Conservation (phyloP, 2,113 vertebrate genomes). For the zebrafish (Danio rerio) region GRCz12tu NC_133192.1:43712501-43713000, state of each 20-base stretch:
- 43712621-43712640: neutral
- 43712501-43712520: conserved; percentile 34
- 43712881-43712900: neutral
- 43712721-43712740: conserved; percentile 16
- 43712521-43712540: conserved; percentile 38
- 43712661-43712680: conserved; percentile 22
- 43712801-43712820: neutral
- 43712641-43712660: conserved; percentile 24
- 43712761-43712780: conserved; percentile 19
- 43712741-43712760: conserved; percentile 22
- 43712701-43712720: conserved; percentile 8
- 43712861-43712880: neutral
- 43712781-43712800: conserved; percentile 18
- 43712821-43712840: neutral
- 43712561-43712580: conserved; percentile 28
- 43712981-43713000: too few species aligned
- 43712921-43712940: too few species aligned
- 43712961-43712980: too few species aligned
- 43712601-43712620: conserved; percentile 26
- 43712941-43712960: too few species aligned
- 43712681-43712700: conserved; percentile 15
- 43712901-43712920: neutral
- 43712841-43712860: neutral
- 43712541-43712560: neutral
- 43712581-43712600: conserved; percentile 16